Base-by-base conservation (phyloP, 1,140 invertebrate species). In the Aleiodes sp. region DNA sequence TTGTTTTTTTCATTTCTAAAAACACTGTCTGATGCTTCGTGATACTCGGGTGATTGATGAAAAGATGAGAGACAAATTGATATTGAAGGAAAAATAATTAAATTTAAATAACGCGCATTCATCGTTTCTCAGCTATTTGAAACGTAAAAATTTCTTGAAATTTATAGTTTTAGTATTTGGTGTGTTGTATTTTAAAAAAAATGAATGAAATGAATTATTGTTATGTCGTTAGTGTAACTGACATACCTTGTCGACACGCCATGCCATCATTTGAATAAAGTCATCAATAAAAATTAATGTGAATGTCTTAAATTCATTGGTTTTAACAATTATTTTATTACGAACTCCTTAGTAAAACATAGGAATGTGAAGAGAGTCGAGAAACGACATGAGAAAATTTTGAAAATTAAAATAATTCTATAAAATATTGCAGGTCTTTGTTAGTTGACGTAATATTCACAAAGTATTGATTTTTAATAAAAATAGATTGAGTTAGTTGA, bases 251-350 rank as follows among this genome's bases (percentile, higher is more conserved):
- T 62, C 60, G 10, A 62, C 33, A 62, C 33, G 60, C 60, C 60
- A 62, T 62, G 60, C 60, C 60, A 62, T 62, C 31, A 62, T 35
- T 37, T 33, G 33, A 62, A 62, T 62, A 62, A 62, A 62, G 37
- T 62, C 60, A 62, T 62, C 60, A 62, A 9, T 14, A 62, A 62
- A 19, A 35, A 21, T 46, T 41, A 41, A 4, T 46, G 2, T 46
- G 3, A 4, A 46, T 46, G 16, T 46, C 2, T n/a, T 46, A 3
- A 19, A 7, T 21, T 2, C 3, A 19, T 46, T n/a, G n/a, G n/a
- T n/a, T n/a, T n/a, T n/a, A n/a, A n/a, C n/a, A n/a, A n/a, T n/a
- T n/a, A n/a, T n/a, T n/a, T n/a, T n/a, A n/a, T n/a, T n/a, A n/a
- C n/a, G n/a, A n/a, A n/a, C n/a, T n/a, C n/a, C n/a, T n/a, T n/a